Percentiles rank a stretch among this genome's conserved stretches.
These are phyloP conservation scores for Pollicipes pollicipes DNA, from an alignment of 1,140 invertebrate genomes.

Conservation along the genomic window DNA sequence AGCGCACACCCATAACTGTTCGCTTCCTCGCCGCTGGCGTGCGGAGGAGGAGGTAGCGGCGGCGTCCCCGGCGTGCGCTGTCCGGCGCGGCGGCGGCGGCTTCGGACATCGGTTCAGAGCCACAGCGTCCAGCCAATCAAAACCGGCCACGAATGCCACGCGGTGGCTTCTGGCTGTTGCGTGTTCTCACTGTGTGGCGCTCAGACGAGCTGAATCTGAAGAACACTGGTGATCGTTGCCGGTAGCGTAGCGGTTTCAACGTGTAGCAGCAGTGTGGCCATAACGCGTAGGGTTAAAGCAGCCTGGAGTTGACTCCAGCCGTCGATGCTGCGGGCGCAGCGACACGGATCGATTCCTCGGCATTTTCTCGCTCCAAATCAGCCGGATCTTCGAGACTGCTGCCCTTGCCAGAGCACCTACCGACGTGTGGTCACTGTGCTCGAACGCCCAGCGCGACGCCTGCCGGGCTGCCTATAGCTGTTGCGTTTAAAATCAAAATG, in stretches of 20 bases:
- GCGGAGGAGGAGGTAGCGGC: background rate
- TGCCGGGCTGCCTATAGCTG: background rate
- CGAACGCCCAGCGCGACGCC: too few species aligned
- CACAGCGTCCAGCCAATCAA: background rate
- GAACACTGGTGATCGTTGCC: background rate
- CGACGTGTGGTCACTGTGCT: background rate
- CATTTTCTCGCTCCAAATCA: too few species aligned
- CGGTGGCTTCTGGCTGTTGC: background rate
- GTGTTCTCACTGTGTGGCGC: background rate
- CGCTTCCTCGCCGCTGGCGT: too few species aligned
- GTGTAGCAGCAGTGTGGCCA: background rate
- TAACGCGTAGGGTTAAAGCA: background rate
- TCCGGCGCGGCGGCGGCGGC: too few species aligned
- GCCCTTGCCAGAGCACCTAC: background rate
- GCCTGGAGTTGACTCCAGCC: too few species aligned
- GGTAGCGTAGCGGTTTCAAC: background rate
- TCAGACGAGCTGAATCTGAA: background rate
- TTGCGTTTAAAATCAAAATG: conserved; percentile 1
- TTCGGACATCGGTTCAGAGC: too few species aligned
- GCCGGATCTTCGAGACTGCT: too few species aligned
- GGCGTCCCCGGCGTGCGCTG: background rate
- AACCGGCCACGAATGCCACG: background rate
- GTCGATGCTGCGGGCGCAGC: background rate
- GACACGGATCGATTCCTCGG: background rate
- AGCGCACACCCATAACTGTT: too few species aligned